These are phyloP conservation scores for Stigmatopora nigra DNA, from an alignment of 2,113 vertebrate species.

Conservation along the genomic window DNA sequence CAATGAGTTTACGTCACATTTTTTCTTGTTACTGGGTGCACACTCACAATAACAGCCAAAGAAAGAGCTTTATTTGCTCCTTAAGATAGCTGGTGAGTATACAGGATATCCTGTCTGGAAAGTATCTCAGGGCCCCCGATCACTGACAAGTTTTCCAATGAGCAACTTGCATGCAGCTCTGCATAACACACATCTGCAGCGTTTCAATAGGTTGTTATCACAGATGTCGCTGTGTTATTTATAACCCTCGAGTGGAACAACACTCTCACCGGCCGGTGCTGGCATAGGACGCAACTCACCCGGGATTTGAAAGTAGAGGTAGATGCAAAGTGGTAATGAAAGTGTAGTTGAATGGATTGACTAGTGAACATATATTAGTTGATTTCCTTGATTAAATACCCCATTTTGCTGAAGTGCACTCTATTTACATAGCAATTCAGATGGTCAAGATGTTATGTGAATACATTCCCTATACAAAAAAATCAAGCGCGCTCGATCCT, in stretches of 20 bases:
- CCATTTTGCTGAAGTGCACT: no score
- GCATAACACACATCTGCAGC: conserved; percentile 35
- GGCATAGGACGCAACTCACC: conserved; percentile 26
- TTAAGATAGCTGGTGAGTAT: not conserved
- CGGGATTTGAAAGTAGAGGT: conserved; percentile 33
- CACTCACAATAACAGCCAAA: conserved; percentile 23
- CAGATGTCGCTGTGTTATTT: conserved; percentile 47
- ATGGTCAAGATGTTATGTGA: no score
- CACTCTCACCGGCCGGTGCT: conserved; percentile 21
- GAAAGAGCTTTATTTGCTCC: not conserved
- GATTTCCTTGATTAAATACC: no score
- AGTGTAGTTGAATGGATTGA: not conserved
- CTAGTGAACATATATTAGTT: not conserved
- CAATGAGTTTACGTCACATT: not conserved
- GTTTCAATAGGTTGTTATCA: conserved; percentile 37
- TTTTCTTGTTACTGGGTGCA: not conserved
- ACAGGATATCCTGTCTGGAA: conserved; percentile 21
- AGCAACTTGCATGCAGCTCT: conserved; percentile 3
- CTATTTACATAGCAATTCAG: no score
- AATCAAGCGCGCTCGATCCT: no score
- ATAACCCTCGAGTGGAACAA: conserved; percentile 39
- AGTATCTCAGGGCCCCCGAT: not conserved
- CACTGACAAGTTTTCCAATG: conserved; percentile 20
- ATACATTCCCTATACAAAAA: no score
- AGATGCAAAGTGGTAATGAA: conserved; percentile 27